Evolutionary conservation across 1,140 invertebrate species (phyloP).

Genomic region (Platorchestia sp.): DNA sequence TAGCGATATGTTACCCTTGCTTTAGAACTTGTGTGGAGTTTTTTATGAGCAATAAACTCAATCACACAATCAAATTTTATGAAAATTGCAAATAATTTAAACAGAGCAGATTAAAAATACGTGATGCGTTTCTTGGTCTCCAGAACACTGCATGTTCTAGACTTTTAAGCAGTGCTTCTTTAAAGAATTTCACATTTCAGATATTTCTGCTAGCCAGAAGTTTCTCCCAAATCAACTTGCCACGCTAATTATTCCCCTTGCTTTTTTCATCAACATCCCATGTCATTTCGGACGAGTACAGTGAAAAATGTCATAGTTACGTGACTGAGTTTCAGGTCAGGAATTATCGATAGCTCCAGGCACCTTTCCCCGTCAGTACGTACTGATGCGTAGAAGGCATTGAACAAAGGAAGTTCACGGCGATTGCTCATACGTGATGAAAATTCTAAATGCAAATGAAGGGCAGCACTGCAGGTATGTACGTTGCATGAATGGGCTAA

Average conservation of each 20-base stretch:
- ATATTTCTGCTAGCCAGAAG: not conserved
- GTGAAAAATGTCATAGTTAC: not conserved
- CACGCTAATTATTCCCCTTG: not conserved
- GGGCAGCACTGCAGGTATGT: not conserved
- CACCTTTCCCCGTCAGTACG: not conserved
- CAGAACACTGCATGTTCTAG: not conserved
- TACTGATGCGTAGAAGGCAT: not conserved
- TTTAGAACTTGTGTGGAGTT: not conserved
- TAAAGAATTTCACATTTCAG: not conserved
- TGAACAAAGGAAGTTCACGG: constrained; percentile 16
- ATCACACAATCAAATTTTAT: not conserved
- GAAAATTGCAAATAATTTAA: not conserved
- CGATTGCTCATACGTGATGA: constrained; percentile 34
- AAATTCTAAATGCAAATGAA: constrained; percentile 40
- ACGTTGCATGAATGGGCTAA: too few relatives aligned
- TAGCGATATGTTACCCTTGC: not conserved
- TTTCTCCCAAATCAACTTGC: not conserved
- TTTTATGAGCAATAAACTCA: not conserved
- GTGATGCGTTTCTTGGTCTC: not conserved
- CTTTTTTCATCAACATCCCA: not conserved
- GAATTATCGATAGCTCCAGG: constrained; percentile 14
- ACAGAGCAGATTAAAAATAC: not conserved
- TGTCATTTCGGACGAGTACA: not conserved
- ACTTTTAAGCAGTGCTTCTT: not conserved
- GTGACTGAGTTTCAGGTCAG: not conserved